Percentiles rank a stretch among this genome's conserved stretches.
These are phyloP conservation scores for Chionoecetes opilio DNA, from an alignment of 1,140 invertebrate species.

Conservation along the genomic window DNA sequence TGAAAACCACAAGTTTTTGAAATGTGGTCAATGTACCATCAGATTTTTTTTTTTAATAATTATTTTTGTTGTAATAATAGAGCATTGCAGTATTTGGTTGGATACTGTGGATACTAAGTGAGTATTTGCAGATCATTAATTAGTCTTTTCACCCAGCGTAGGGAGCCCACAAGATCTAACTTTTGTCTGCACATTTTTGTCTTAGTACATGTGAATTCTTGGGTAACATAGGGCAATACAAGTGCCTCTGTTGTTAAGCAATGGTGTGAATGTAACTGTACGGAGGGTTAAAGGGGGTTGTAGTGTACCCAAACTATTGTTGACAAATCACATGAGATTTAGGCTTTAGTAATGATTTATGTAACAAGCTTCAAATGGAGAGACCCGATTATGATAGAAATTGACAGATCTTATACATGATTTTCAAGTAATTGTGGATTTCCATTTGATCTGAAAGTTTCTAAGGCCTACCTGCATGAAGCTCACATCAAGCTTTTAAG, in stretches of 20 bases:
- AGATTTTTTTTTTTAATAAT: too few relatives aligned
- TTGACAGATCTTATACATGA: background rate
- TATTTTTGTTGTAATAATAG: background rate
- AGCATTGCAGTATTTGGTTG: background rate
- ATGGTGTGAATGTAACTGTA: background rate
- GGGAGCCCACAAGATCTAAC: background rate
- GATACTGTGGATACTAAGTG: background rate
- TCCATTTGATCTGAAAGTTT: background rate
- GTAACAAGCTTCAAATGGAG: background rate
- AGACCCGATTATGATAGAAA: background rate
- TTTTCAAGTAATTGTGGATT: background rate
- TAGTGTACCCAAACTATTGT: background rate
- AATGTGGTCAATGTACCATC: too few relatives aligned
- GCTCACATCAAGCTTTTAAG: background rate
- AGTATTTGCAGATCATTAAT: background rate
- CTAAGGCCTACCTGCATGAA: background rate
- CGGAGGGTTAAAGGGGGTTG: background rate
- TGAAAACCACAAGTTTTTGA: too few relatives aligned
- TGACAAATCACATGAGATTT: conserved; percentile 22
- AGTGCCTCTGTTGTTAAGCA: conserved; percentile 28
- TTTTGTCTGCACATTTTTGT: background rate
- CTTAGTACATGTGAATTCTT: background rate
- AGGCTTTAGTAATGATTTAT: background rate
- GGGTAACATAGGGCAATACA: conserved; percentile 28
- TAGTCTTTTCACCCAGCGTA: background rate